Evolutionary conservation across 2,888 invertebrate genomes (phyloP), one percentile per base, ranked within the genome.

Genomic region (Tiliacea citrago): DNA sequence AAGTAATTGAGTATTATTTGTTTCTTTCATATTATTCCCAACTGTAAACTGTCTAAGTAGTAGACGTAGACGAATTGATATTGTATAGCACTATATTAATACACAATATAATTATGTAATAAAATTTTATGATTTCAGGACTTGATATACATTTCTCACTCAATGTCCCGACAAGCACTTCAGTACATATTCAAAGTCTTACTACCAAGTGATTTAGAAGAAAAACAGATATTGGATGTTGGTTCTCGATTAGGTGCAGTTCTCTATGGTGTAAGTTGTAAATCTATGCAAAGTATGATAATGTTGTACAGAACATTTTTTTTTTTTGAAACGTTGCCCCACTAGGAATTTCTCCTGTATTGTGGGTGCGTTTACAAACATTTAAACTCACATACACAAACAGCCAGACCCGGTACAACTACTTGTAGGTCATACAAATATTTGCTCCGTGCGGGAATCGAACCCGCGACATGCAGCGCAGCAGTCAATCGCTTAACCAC

Each of bases 201-300:
- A 58, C 94, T 98, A 60, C 97, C 98, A 57, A 95, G 95, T 75
- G 95, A 98, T 81, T 92, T 97, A 77, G 92, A 94, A 81, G 96
- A 95, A 39, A 97, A 97, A 90, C 96, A 95, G 70, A 92, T 98
- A 67, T 90, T 98, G 49, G 98, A 98, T 93, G 94, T 98, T 72
- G 98, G 98, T 10, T 98, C 98, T 24, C 96, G 98, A 89, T 92
- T 98, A 68, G 98, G 98, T 66, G 97, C 97, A 75, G 97, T 98
- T 69, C 93, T 98, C 13, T 98, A 97, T 95, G 97, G 97, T 81
- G 98, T 98, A 95, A 95, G 96, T 93, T 75, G 12, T 45, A 42
- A 49, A 66, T 39, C 12, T 53, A 18, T 53, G 53, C 12, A 13
- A 47, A 39, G 1, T 49, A n/a, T 55, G 18, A n/a, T n/a, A 21